A percentile compares a stretch with the other conserved stretches of the same genome.
Evolutionary conservation across 1,140 invertebrate species (phyloP).

Genomic region (Lordiphosa mommai): DNA sequence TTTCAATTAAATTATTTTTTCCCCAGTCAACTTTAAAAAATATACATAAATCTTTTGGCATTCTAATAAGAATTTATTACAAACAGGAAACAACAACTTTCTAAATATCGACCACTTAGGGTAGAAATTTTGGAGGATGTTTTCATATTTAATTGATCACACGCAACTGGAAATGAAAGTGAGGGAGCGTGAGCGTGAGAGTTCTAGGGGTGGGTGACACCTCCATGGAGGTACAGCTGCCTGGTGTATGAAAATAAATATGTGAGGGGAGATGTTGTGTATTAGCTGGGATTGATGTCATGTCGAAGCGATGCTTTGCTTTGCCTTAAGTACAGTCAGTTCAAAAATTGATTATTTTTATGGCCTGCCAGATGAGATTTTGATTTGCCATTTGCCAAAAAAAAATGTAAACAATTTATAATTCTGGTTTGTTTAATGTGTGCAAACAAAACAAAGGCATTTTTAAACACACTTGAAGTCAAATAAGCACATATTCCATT

Average conservation of each 20-base stretch:
- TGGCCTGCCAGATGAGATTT: neutral
- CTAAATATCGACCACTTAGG: too few species aligned
- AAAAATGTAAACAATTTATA: conserved; percentile 3
- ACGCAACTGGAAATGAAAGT: conserved; percentile 28
- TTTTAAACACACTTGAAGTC: neutral
- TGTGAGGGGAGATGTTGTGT: conserved; percentile 34
- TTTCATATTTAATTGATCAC: conserved; percentile 61
- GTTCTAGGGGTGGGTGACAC: conserved; percentile 32
- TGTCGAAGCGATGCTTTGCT: neutral
- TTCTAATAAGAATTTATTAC: conserved; percentile 64
- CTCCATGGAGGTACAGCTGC: conserved; percentile 31
- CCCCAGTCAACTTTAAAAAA: neutral
- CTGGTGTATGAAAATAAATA: conserved; percentile 1
- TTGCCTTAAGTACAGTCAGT: conserved; percentile 48
- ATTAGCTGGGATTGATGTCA: conserved; percentile 24
- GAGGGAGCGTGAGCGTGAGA: conserved; percentile 1
- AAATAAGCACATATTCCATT: too few species aligned
- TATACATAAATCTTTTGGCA: conserved; percentile 1
- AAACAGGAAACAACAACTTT: conserved; percentile 12
- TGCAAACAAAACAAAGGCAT: conserved; percentile 4
- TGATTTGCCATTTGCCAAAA: conserved; percentile 1
- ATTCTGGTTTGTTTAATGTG: conserved; percentile 20
- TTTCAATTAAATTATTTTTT: conserved; percentile 44
- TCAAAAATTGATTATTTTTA: conserved; percentile 29
- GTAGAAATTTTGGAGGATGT: neutral